Conservation (phyloP, 2,888 invertebrate species). For the Neoitamus cyanurus region DNA sequence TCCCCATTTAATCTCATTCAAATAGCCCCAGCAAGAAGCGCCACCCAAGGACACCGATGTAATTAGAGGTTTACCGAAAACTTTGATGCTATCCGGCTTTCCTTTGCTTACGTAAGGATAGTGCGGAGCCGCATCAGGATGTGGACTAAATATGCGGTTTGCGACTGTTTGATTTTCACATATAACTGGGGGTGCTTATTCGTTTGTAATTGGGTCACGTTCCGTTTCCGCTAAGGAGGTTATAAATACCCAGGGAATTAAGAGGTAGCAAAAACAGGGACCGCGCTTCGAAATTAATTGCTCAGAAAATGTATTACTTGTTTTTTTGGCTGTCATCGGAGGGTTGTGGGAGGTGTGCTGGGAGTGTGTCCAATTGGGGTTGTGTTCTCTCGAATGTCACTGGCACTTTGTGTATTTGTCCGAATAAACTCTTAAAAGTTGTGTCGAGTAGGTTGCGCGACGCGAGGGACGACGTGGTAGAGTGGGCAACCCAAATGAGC, state of each 20-base stretch:
- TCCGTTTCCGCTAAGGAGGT: not conserved
- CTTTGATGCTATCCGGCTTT: not conserved
- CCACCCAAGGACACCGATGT: conserved; percentile 8
- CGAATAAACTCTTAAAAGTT: too few relatives aligned
- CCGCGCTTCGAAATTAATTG: not conserved
- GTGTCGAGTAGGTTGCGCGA: too few relatives aligned
- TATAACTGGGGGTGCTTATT: not conserved
- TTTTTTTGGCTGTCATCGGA: not conserved
- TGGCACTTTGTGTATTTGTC: too few relatives aligned
- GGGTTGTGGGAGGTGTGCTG: not conserved
- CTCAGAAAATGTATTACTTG: conserved; percentile 1
- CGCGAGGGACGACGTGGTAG: too few relatives aligned
- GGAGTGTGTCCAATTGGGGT: not conserved
- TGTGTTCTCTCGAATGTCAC: not conserved
- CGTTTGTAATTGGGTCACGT: conserved; percentile 5
- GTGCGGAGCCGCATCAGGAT: not conserved
- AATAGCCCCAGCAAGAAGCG: conserved; percentile 16
- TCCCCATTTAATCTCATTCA: conserved; percentile 33
- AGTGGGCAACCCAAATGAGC: too few relatives aligned
- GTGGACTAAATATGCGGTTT: not conserved
- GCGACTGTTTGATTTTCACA: not conserved
- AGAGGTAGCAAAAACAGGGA: not conserved
- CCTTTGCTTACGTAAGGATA: not conserved
- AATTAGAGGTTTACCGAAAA: conserved; percentile 37
- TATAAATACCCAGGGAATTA: not conserved